Base-by-base conservation (phyloP, 2,888 invertebrate species). In the Sphaerophoria taeniata region DNA sequence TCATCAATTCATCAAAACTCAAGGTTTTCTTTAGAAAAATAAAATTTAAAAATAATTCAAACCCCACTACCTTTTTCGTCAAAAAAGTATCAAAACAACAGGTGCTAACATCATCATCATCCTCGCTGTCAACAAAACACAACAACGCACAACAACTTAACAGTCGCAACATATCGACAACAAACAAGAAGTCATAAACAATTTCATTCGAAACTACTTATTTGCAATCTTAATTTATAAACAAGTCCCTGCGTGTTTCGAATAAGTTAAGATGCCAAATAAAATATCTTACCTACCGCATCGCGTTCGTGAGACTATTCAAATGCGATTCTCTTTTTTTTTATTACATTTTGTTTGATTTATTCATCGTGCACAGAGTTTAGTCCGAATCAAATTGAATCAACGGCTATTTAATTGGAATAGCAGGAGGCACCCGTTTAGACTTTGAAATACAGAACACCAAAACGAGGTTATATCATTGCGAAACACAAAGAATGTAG, bases 261-360 rank as follows among this genome's bases (percentile, higher is more conserved):
- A 76, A 85, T 85, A 53, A 36, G 61, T 53, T 63, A 85, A 75
- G 76, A 58, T 73, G 76, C 56, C 84, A 85, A 85, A 85, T 60
- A 39, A 58, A 16, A 12, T 11, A 80, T 84, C 53, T 85, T 85
- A 85, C 84, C 84, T 85, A 85, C 85, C 85, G 74, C 85, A 81
- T 85, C 73, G 84, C 67, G 80, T 67, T 81, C 85, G 85, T 85
- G 85, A 85, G 73, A 76, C 69, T 76, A 85, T 85, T 85, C 81
- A 76, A 81, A 84, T 73, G 60, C 36, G 51, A 53, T 43, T 24
- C 24, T 24, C 24, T 24, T 24, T 24, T 24, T 24, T 49, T 75
- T 75, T 58, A 84, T 84, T 65, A 67, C 53, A 49, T 53, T 43
- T 75, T 58, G 34, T 75, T 84, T 80, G 79, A 73, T 79, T 80